Base-by-base conservation (phyloP, 2,797 vertebrate species). In the Mormyrops attenuatus region DNA sequence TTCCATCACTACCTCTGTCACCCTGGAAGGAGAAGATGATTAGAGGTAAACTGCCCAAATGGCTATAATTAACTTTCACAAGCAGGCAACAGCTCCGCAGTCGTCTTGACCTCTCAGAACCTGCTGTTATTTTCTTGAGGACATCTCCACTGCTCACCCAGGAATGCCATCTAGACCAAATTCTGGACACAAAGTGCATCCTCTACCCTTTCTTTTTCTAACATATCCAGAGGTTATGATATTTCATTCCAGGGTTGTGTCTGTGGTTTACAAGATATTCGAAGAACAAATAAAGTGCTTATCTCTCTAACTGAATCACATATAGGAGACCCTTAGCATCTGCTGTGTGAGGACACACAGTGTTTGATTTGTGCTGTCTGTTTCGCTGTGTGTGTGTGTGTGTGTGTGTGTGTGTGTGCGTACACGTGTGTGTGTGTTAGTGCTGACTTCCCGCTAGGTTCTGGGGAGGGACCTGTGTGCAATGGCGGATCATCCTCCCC, bases 21-120 rank as follows among this genome's bases (percentile, higher is more conserved):
- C 95, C 96, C 96, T 97, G 93, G 90, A 92, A 93, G 92, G 63
- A 92, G 55, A 95, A 55, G 38, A 84, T 77, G 30, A 88, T 89
- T 69, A 84, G 90, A 87, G 47, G 8, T 47, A 55, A 41, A 30
- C 80, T 86, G 66, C 90, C 73, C 73, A 73, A 73, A 73, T 38
- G 30, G 6, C 88, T 95, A 95, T 95, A 94, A 94, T 95, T 95
- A 93, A 93, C 91, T 94, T 93, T 90, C 92, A 92, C 92, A 94
- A 92, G 86, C 87, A 49, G 88, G 87, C 22, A 90, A 91, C 88
- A 92, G 90, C 93, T 92, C 92, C 89, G 89, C 92, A 93, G 91
- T 89, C 53, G 88, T 52, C 44, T 85, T 94, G 93, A 95, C 95
- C 94, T 96, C 95, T 94, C 93, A 91, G 89, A 95, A 91, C 92